phyloP scores from a whole-genome alignment of 2,888 invertebrate genomes.

The Leucoptera coffeella region DNA sequence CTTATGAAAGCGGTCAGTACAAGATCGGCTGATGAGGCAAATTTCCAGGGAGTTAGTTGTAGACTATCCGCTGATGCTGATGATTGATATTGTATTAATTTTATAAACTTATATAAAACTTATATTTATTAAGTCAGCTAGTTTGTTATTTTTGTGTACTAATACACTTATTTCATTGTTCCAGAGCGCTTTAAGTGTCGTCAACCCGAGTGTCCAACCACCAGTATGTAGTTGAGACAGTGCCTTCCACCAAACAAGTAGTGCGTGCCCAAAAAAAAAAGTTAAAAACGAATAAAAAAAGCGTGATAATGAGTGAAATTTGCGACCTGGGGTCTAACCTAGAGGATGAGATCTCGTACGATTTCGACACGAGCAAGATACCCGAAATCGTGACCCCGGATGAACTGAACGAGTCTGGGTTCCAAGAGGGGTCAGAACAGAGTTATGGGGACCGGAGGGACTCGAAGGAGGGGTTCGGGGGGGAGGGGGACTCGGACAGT shows the following conservation, averaged over 20 bases:
- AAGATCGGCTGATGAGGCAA: no score
- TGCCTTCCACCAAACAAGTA: no score
- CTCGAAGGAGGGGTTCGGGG: slow-evolving; percentile 37
- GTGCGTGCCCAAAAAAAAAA: no score
- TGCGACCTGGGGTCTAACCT: slow-evolving; percentile 18
- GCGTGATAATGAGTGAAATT: slow-evolving; percentile 25
- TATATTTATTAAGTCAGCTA: no score
- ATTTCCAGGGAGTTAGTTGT: no score
- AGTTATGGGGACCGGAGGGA: slow-evolving; percentile 39
- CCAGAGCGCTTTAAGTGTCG: slow-evolving; percentile 31
- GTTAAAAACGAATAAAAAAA: no score
- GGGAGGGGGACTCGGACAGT: slow-evolving; percentile 43
- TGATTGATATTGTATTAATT: no score
- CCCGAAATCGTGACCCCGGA: slow-evolving; percentile 41
- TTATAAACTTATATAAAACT: no score
- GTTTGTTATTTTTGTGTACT: no score
- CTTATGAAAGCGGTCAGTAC: no score
- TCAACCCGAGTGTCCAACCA: slow-evolving; percentile 17
- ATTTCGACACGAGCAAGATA: slow-evolving; percentile 15
- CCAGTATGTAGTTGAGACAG: slow-evolving; percentile 37
- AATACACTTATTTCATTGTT: no score
- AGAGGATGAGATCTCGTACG: slow-evolving; percentile 15
- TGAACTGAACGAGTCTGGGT: slow-evolving; percentile 43
- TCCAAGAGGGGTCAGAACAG: slow-evolving; percentile 38
- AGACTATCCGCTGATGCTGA: no score